Conservation (phyloP, 2,888 invertebrate genomes). For the Agrotis exclamationis region DNA sequence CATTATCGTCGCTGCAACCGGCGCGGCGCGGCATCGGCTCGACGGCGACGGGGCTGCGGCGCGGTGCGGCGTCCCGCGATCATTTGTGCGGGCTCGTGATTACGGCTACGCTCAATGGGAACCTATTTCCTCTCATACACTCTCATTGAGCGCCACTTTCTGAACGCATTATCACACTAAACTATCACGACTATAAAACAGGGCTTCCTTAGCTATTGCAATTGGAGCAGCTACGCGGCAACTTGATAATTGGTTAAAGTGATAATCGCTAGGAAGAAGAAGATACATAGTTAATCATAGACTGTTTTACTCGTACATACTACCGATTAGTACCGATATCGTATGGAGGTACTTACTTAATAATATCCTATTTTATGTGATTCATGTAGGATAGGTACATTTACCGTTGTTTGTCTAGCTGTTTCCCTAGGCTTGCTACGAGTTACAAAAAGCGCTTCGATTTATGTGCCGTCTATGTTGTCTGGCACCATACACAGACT, state of each 20-base stretch:
- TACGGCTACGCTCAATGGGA: constrained; percentile 81
- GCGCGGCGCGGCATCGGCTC: constrained; percentile 38
- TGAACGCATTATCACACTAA: constrained; percentile 77
- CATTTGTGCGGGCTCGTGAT: constrained; percentile 83
- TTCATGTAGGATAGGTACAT: neutral
- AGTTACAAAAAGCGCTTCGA: constrained; percentile 26
- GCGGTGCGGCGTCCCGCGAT: constrained; percentile 65
- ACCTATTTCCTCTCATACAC: constrained; percentile 80
- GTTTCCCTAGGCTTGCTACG: constrained; percentile 1
- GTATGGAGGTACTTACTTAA: too few relatives aligned
- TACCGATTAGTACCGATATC: too few relatives aligned
- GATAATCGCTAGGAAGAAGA: constrained; percentile 54
- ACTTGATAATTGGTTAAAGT: constrained; percentile 63
- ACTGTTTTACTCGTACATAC: neutral
- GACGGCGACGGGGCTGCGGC: constrained; percentile 45
- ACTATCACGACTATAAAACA: constrained; percentile 77
- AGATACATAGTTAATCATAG: constrained; percentile 28
- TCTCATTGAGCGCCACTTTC: constrained; percentile 79
- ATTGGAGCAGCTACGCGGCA: constrained; percentile 62
- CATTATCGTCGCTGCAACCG: constrained; percentile 84
- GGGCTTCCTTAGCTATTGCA: constrained; percentile 71
- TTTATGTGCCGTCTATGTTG: constrained; percentile 33
- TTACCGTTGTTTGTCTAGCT: constrained; percentile 15
- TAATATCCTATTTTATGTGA: neutral
- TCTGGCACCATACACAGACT: constrained; percentile 29